Base-by-base conservation (phyloP, 2,888 invertebrate species). In the Apomyelois bistriatella region DNA sequence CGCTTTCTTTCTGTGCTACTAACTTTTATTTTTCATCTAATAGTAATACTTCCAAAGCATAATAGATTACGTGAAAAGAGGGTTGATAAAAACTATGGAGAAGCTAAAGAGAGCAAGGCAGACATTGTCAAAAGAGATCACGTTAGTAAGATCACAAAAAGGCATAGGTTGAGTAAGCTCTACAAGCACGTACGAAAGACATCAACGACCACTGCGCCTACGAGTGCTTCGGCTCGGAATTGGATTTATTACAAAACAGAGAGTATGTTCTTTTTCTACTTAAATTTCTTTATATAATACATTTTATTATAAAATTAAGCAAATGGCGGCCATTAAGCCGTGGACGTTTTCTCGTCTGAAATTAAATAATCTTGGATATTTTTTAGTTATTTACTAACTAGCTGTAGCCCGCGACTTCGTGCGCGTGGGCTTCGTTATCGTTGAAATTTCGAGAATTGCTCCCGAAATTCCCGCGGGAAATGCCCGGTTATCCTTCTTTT, bases 21-120 rank as follows among this genome's bases (percentile, higher is more conserved):
- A 49, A 47, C 36, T 38, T 50, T 48, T 15, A n/a, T 48, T 35
- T 52, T 46, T 50, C 22, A 42, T 9, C 22, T 49, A 55, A 48
- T 48, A 46, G 32, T 47, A 13, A 43, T 17, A 47, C 40, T 40
- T 22, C 40, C 16, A 32, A 32, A 22, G 22, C 42, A 12, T 47
- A 37, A 28, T 17, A 10, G 13, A 46, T 16, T 15, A 32, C n/a
- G 1, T 9, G 30, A 32, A 46, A 32, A 10, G 15, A 35, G 22
- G 22, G 4, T 10, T 10, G 7, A 12, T n/a, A n/a, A n/a, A n/a
- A n/a, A n/a, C n/a, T n/a, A n/a, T n/a, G n/a, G n/a, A n/a, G n/a
- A n/a, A n/a, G n/a, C n/a, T n/a, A n/a, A n/a, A n/a, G n/a, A n/a
- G n/a, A n/a, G n/a, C n/a, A 16, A 10, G 16, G 7, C 10, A 9